phyloP scores from a whole-genome alignment of 2,113 vertebrate genomes.

The Struthidea cinerea region DNA sequence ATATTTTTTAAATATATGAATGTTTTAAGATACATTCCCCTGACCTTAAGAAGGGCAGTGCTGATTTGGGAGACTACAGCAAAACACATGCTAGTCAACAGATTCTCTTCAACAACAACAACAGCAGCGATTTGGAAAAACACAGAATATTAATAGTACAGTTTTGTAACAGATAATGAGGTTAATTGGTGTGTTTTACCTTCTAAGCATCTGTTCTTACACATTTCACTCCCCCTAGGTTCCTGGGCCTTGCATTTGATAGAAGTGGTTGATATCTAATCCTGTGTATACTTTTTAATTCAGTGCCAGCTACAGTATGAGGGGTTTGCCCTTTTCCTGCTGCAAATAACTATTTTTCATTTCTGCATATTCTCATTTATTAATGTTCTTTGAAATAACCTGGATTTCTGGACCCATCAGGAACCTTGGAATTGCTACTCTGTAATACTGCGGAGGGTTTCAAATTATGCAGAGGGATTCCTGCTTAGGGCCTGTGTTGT shows the following conservation, averaged over 20 bases:
- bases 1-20: conserved; percentile 66
- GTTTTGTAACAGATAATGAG: conserved; percentile 67
- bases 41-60: conserved; percentile 62
- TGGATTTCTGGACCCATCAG: not conserved
- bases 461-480: not conserved
- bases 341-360: not conserved
- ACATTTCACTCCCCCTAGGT: conserved; percentile 60
- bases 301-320: not conserved
- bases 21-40: conserved; percentile 68
- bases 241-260: conserved; percentile 53
- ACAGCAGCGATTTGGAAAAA: conserved; percentile 45
- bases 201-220: conserved; percentile 50
- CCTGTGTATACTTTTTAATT: not conserved
- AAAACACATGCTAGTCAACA: conserved; percentile 57
- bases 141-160: conserved; percentile 29
- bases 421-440: not conserved
- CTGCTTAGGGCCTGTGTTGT: not conserved
- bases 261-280: conserved; percentile 34
- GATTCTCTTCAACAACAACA: conserved; percentile 57
- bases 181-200: conserved; percentile 69
- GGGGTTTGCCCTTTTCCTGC: not conserved
- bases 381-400: not conserved
- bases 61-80: conserved; percentile 56
- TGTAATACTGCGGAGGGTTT: not conserved
- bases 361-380: not conserved